Evolutionary conservation across 2,113 vertebrate genomes (phyloP), one percentile per base, ranked within the genome.

Genomic region (Potamarius usumacintae): DNA sequence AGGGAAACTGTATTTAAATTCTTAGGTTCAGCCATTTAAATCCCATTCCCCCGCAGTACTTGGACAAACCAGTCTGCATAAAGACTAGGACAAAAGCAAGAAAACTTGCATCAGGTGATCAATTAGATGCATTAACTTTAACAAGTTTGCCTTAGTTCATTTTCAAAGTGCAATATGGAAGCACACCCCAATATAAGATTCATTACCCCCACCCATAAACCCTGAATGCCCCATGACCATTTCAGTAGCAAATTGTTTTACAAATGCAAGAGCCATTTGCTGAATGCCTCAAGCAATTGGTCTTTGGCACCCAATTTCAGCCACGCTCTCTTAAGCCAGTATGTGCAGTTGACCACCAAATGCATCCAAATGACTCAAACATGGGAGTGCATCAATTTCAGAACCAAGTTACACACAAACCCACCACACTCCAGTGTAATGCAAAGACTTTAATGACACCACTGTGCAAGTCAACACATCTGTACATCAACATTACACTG

Each of bases 361-460:
- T 14, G 48, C 22, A 77, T n/a, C 1, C 42, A 76, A 74, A n/a
- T 50, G 22, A 15, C 52, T 55, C 7, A 15, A 53, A 78, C 1
- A 2, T 76, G 69, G 48, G 17, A 42, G 30, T 5, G 50, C 71
- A 50, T 9, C 71, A 50, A 5, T 52, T 52, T 5, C n/a, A 84
- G 27, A 72, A 30, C 15, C 53, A 55, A 4, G 27, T 1, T 53
- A 55, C 6, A 7, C 14, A n/a, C 55, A 14, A 42, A 42, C 42
- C 42, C 42, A 42, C 42, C n/a, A 53, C 2, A 27, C 6, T 86
- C 30, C 86, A 83, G 79, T 90, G 90, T 86, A 90, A 89, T 89
- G 90, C 87, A 87, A 89, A 74, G 9, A 86, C 53, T 93, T 93
- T 93, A 93, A 91, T 92, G 87, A 87, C 91, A 90, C 88, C 88